Conservation (phyloP, 2,888 invertebrate species). For the Pteria penguin region DNA sequence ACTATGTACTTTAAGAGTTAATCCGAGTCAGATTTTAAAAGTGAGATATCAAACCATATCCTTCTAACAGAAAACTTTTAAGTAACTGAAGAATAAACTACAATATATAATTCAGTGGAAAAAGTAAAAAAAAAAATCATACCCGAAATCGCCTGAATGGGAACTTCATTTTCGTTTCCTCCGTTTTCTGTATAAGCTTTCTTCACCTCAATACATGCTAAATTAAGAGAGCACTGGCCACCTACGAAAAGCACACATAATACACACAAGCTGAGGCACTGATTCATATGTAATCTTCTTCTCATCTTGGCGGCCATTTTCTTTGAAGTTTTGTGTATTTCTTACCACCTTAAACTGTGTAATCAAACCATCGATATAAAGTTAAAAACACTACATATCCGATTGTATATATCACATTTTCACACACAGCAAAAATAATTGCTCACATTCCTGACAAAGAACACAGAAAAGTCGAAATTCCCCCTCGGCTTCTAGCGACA, state of each 20-base stretch:
- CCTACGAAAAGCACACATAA: conserved; percentile 51
- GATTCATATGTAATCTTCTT: conserved; percentile 41
- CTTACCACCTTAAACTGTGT: neutral
- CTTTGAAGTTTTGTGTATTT: conserved; percentile 9
- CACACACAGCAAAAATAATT: neutral
- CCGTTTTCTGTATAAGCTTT: conserved; percentile 90
- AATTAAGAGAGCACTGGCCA: conserved; percentile 80
- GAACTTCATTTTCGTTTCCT: conserved; percentile 89
- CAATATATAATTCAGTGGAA: no score
- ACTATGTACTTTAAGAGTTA: no score
- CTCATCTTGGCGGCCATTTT: conserved; percentile 60
- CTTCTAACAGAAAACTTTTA: no score
- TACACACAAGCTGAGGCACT: conserved; percentile 49
- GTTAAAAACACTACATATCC: neutral
- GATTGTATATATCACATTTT: no score
- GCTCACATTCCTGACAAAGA: neutral
- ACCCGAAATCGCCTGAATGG: conserved; percentile 85
- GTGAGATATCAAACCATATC: no score
- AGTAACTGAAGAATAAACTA: no score
- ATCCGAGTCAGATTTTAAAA: no score
- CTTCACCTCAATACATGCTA: conserved; percentile 86
- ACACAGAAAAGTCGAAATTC: neutral
- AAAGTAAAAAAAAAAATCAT: no score
- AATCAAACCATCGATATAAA: neutral
- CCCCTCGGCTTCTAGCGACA: neutral